Percentiles rank a stretch among this genome's conserved stretches.
These are phyloP conservation scores for Tiphia femorata DNA, from an alignment of 2,888 invertebrate species.

Conservation along the genomic window DNA sequence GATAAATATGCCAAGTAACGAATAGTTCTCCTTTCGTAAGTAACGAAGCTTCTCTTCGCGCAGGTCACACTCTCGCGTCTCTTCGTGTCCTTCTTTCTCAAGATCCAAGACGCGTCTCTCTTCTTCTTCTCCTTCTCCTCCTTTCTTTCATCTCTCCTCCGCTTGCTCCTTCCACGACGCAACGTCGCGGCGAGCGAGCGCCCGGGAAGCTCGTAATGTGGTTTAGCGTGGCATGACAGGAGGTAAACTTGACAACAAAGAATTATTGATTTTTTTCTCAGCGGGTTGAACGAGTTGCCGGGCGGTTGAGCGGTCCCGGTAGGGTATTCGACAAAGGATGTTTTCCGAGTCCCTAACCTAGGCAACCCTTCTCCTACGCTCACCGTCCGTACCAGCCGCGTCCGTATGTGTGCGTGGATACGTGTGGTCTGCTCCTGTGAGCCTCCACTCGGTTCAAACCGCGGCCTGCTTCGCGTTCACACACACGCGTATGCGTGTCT, in stretches of 20 bases:
- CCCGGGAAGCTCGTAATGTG: constrained; percentile 54
- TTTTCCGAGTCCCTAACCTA: constrained; percentile 69
- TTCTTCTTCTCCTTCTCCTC: constrained; percentile 28
- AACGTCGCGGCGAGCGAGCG: constrained; percentile 40
- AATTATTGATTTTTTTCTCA: constrained; percentile 67
- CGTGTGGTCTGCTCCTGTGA: constrained; percentile 13
- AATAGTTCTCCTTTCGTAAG: too few relatives aligned
- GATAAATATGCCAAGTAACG: too few relatives aligned
- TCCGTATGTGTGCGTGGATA: constrained; percentile 42
- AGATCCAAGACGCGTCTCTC: too few relatives aligned
- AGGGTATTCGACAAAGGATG: constrained; percentile 68
- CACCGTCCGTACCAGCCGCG: constrained; percentile 31
- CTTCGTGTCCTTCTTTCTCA: too few relatives aligned
- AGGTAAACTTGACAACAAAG: constrained; percentile 66
- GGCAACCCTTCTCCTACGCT: constrained; percentile 65
- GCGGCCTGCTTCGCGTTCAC: too few relatives aligned
- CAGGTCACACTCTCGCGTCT: too few relatives aligned
- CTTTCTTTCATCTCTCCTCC: constrained; percentile 35
- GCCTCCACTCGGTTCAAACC: too few relatives aligned
- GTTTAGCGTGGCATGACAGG: constrained; percentile 62
- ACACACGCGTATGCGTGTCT: constrained; percentile 14
- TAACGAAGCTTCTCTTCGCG: too few relatives aligned
- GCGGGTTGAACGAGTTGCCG: constrained; percentile 65
- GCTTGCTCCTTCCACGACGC: constrained; percentile 4
- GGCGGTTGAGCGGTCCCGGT: constrained; percentile 65